Base-by-base conservation (phyloP, 2,113 vertebrate genomes). In the Cercocebus atys region DNA sequence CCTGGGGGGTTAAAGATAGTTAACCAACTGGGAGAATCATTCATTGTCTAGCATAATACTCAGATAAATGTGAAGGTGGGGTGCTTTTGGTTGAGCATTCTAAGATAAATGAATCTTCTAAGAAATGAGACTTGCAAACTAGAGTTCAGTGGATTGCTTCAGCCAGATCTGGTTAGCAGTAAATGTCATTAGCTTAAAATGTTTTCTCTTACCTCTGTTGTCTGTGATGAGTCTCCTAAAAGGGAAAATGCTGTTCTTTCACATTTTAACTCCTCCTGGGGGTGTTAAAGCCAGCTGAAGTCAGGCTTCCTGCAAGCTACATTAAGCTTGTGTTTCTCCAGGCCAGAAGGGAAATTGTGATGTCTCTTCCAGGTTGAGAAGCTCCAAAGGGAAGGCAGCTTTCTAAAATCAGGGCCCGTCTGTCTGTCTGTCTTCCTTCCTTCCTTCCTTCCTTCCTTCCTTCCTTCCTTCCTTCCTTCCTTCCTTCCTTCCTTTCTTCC, bases 101-200 rank as follows among this genome's bases (percentile, higher is more conserved):
- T 93, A 98, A 98, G 97, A 98, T 98, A 98, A 98, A 98, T 98
- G 97, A 98, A 97, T 98, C 98, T 98, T 98, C 93, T 93, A 98
- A 97, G 97, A 98, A 99, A 98, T 90, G 93, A 98, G 97, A 97
- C 93, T 97, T 97, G 95, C 94, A 98, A 95, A 94, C 80, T 97
- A 80, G 91, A 98, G 96, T 93, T 98, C 88, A 98, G n/a, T 97
- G 94, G 96, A 93, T 98, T 97, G 96, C 97, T 98, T 98, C 97
- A 98, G 92, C 96, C 97, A 98, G 97, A 98, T 98, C 98, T 98
- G 93, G 98, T 97, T 98, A 98, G 96, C 98, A 97, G 95, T 98
- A 98, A 98, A 98, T 94, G 97, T 98, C 97, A 98, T 99, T 98
- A 99, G 97, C 97, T 98, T 96, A 97, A 97, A 98, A 96, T 97